Evolutionary conservation across 2,113 vertebrate genomes (phyloP).

Genomic region (Neolamprologus brichardi): DNA sequence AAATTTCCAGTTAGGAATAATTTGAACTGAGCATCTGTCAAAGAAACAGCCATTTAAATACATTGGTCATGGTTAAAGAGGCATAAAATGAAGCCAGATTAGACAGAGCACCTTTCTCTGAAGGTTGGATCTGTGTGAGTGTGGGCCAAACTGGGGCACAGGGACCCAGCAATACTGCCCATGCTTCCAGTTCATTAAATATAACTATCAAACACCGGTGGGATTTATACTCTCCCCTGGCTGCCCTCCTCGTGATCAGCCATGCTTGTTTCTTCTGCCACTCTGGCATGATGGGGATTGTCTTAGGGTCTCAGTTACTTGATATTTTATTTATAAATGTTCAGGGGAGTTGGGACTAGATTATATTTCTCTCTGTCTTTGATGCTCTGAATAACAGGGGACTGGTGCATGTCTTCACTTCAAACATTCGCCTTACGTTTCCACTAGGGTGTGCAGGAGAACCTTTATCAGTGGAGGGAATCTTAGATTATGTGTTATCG

Average conservation of each 20-base stretch:
- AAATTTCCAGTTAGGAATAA: conserved; percentile 80
- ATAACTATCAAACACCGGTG: conserved; percentile 29
- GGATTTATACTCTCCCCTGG: conserved; percentile 36
- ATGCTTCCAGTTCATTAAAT: conserved; percentile 58
- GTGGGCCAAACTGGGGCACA: conserved; percentile 34
- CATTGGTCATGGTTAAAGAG: conserved; percentile 78
- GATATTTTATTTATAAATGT: conserved; percentile 71
- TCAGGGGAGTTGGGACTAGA: conserved; percentile 39
- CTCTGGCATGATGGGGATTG: conserved; percentile 34
- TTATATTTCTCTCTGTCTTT: conserved; percentile 39
- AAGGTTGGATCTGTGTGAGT: conserved; percentile 30
- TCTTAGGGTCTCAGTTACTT: conserved; percentile 50
- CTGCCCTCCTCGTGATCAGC: conserved; percentile 2
- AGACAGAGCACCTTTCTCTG: conserved; percentile 71
- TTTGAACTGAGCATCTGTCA: conserved; percentile 76
- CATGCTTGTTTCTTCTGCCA: not conserved
- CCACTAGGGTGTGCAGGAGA: conserved; percentile 50
- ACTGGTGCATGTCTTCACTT: conserved; percentile 41
- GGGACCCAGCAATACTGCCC: conserved; percentile 23
- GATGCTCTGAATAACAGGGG: conserved; percentile 41
- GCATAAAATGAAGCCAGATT: conserved; percentile 81
- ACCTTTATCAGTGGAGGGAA: conserved; percentile 61
- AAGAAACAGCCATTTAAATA: conserved; percentile 79
- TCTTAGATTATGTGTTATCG: conserved; percentile 44
- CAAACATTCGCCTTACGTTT: conserved; percentile 55